Percentiles rank a stretch among this genome's conserved stretches.
phyloP scores from a whole-genome alignment of 2,797 vertebrate species.

The Mastacembelus armatus region DNA sequence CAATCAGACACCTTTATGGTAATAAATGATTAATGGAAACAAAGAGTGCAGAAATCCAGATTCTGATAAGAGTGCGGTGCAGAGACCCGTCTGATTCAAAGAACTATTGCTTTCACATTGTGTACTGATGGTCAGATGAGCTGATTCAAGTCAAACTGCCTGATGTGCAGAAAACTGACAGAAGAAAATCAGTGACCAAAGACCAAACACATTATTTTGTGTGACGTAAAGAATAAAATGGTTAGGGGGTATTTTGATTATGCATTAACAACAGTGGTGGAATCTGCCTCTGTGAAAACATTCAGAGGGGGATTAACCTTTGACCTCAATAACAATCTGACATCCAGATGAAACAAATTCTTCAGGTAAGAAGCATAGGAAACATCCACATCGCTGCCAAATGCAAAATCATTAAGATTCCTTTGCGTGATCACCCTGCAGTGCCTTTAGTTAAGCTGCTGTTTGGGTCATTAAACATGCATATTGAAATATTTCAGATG shows the following conservation, averaged over 20 bases:
- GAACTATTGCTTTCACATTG: background rate
- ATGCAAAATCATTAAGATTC: constrained; percentile 28
- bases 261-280: background rate
- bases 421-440: constrained; percentile 27
- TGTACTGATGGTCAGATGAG: background rate
- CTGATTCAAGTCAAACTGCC: background rate
- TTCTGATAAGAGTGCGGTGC: too few relatives aligned
- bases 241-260: constrained; percentile 1
- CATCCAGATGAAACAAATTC: constrained; percentile 46
- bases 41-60: too few relatives aligned
- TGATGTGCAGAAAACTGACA: background rate
- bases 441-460: constrained; percentile 28
- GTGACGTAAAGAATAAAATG: background rate
- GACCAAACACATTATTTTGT: constrained; percentile 4
- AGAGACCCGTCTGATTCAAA: too few relatives aligned
- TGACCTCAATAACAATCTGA: constrained; percentile 42
- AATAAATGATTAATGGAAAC: too few relatives aligned
- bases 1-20: constrained; percentile 1
- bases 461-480: too few relatives aligned
- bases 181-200: background rate
- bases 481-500: too few relatives aligned
- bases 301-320: constrained; percentile 24
- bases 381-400: constrained; percentile 34
- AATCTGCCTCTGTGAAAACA: constrained; percentile 48
- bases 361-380: constrained; percentile 44